phyloP scores from a whole-genome alignment of 2,113 vertebrate species.

The Tapirus terrestris region DNA sequence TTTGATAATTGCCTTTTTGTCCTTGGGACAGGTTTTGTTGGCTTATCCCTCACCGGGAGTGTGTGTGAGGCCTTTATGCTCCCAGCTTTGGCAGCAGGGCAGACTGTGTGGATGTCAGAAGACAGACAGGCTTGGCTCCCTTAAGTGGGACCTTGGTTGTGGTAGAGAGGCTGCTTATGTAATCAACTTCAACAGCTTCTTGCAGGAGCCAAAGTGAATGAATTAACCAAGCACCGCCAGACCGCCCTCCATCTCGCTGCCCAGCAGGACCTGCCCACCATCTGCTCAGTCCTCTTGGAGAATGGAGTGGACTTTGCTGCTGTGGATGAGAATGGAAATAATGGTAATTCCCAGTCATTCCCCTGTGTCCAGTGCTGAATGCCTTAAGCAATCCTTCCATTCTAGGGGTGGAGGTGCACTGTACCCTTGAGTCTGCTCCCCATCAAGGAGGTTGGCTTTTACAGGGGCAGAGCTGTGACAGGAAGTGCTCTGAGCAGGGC shows the following conservation, averaged over 20 bases:
- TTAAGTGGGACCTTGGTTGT: no score
- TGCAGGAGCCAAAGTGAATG: conserved; percentile 97
- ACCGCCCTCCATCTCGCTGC: conserved; percentile 97
- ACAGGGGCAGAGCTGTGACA: background rate
- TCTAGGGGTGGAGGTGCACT: background rate
- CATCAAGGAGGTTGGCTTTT: background rate
- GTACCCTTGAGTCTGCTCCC: background rate
- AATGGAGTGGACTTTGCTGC: conserved; percentile 96
- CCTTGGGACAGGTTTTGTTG: background rate
- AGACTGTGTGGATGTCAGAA: background rate
- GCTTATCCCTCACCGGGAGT: background rate
- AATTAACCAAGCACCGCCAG: conserved; percentile 98
- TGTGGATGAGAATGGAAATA: conserved; percentile 98
- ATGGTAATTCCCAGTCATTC: conserved; percentile 86
- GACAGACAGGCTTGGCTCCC: background rate
- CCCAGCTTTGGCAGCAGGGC: background rate
- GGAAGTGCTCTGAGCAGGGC: background rate
- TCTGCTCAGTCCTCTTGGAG: conserved; percentile 97
- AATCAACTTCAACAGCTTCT: conserved; percentile 89
- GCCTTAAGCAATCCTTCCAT: background rate
- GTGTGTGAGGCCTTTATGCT: background rate
- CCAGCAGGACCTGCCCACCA: conserved; percentile 97
- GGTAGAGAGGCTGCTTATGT: background rate
- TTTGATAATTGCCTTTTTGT: background rate
- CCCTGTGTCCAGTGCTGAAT: background rate